Percentiles rank a stretch among this genome's conserved stretches.
Evolutionary conservation across 2,797 vertebrate species (phyloP).

Genomic region (Momotus momota): DNA sequence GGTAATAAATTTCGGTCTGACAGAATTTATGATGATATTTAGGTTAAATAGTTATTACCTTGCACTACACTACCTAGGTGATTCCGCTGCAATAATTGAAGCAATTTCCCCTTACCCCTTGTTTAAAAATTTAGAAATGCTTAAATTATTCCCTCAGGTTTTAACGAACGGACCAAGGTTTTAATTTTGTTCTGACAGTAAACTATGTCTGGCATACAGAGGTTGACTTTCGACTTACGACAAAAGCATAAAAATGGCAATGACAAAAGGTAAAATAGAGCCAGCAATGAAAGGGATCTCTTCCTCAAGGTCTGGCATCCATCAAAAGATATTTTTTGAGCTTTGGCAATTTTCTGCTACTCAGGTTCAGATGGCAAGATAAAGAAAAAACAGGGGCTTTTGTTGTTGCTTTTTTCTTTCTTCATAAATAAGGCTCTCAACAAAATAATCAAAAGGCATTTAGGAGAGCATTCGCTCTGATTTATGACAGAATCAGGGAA

Average conservation of each 20-base stretch:
- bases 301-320: neutral
- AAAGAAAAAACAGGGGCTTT: fast-evolving
- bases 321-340: neutral
- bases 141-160: neutral
- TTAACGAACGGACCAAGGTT: neutral
- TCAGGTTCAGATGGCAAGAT: neutral
- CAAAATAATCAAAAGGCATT: neutral
- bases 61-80: neutral
- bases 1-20: neutral
- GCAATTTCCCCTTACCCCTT: neutral
- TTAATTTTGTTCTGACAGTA: neutral
- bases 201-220: neutral
- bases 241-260: neutral
- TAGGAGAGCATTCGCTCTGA: neutral
- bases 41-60: neutral
- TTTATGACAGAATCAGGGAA: fast-evolving
- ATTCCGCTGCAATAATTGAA: neutral
- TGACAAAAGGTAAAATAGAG: neutral
- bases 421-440: neutral
- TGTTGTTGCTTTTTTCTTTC: neutral
- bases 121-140: neutral
- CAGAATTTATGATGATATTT: neutral
- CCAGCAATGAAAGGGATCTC: neutral
- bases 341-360: neutral
- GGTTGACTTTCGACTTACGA: neutral